Percentiles rank a stretch among this genome's conserved stretches.
phyloP scores from a whole-genome alignment of 2,888 invertebrate genomes.

The Drosophila sordidula region DNA sequence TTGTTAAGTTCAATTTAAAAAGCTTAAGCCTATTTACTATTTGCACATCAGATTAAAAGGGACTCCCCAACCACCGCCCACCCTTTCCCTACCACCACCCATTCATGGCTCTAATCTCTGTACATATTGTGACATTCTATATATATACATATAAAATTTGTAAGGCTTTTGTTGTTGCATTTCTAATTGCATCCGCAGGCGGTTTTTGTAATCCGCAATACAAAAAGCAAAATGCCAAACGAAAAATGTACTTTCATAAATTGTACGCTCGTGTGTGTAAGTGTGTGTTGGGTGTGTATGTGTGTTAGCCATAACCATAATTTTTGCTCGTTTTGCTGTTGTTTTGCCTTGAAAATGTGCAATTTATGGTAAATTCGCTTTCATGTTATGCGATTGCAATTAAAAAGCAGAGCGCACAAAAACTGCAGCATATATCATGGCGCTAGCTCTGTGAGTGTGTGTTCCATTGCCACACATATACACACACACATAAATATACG shows the following conservation, averaged over 20 bases:
- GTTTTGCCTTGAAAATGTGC: constrained; percentile 58
- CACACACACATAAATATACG: constrained; percentile 14
- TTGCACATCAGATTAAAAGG: constrained; percentile 6
- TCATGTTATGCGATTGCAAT: constrained; percentile 64
- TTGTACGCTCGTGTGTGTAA: constrained; percentile 15
- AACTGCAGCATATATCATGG: constrained; percentile 46
- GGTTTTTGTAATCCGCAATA: constrained; percentile 40
- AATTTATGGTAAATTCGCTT: constrained; percentile 64
- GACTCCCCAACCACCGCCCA: neutral
- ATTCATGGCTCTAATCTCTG: constrained; percentile 8
- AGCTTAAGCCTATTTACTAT: constrained; percentile 15
- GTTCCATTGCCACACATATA: constrained; percentile 5
- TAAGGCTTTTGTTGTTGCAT: constrained; percentile 33
- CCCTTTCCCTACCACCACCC: neutral
- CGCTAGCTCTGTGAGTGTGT: neutral
- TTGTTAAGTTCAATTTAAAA: neutral
- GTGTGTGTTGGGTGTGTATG: constrained; percentile 13
- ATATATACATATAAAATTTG: constrained; percentile 4
- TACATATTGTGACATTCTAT: constrained; percentile 12
- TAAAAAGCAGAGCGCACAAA: constrained; percentile 53
- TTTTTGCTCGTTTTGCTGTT: constrained; percentile 38
- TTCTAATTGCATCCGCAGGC: constrained; percentile 72
- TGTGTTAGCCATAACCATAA: constrained; percentile 50
- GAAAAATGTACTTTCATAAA: constrained; percentile 55
- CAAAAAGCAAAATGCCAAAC: constrained; percentile 51